Evolutionary conservation across 2,113 vertebrate species (phyloP).

Genomic region (Microcebus jonahi): DNA sequence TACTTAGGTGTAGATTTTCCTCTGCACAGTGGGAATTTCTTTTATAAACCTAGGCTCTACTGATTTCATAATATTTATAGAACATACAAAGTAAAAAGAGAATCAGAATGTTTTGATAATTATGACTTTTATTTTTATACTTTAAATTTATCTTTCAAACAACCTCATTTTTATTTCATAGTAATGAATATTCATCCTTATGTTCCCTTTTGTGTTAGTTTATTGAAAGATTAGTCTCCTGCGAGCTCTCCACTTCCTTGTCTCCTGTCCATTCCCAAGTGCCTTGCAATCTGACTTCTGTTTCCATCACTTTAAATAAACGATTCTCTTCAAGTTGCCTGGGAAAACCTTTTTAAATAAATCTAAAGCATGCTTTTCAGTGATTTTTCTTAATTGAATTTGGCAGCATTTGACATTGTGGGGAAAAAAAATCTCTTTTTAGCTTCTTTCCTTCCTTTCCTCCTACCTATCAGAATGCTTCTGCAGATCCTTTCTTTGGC

Average conservation of each 20-base stretch:
- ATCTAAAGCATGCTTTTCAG: not conserved
- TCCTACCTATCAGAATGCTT: not conserved
- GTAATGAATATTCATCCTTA: not conserved
- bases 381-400: slow-evolving; percentile 29
- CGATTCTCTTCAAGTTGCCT: not conserved
- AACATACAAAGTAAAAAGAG: not conserved
- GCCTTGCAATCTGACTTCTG: not conserved
- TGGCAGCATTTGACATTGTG: not conserved
- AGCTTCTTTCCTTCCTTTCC: not conserved
- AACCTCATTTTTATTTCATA: not conserved
- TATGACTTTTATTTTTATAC: not conserved
- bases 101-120: not conserved
- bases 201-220: not conserved
- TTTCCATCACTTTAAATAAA: slow-evolving; percentile 4
- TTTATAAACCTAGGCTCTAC: not conserved
- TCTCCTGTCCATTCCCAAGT: not conserved
- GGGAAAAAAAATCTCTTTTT: not conserved
- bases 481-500: not conserved
- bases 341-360: not conserved
- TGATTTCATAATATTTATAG: not conserved
- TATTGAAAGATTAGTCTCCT: not conserved
- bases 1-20: not conserved
- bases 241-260: not conserved
- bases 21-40: not conserved
- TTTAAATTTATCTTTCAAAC: not conserved